Base-by-base conservation (phyloP, 2,113 vertebrate genomes). In the Leucopsar rothschildi region DNA sequence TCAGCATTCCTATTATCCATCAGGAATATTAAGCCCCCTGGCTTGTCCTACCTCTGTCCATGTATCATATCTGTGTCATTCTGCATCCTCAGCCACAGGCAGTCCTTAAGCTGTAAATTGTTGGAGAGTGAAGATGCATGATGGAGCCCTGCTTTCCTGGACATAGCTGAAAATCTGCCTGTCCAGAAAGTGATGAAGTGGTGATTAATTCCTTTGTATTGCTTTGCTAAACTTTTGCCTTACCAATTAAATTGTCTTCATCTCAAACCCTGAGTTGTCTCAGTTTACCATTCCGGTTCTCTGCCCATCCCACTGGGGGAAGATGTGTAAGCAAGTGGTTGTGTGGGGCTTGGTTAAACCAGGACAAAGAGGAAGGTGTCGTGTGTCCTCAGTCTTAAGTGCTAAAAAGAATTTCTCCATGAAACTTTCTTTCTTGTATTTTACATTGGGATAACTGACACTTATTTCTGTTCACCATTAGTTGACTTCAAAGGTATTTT, bases 401-500 rank as follows among this genome's bases (percentile, higher is more conserved):
- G 37, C 8, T 18, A 29, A 4, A 7, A 37, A 63, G 11, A 71
- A 71, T 52, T 71, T 71, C n/a, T 68, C 49, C n/a, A 61, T 40
- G 57, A 85, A 82, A 9, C 23, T 61, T 71, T 6, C 1, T 49
- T 85, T 45, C 44, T 40, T 56, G 11, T 16, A 15, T 56, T 87
- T 79, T 79, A n/a, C 33, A 15, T 9, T 37, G 45, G 12, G 24
- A 27, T 65, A 68, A 57, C 11, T n/a, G 53, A 37, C 79, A 72
- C 5, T 24, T 88, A 40, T 70, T 92, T 95, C 65, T 45, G 22
- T 86, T 95, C 60, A 88, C 37, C 60, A 71, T 85, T 93, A 93
- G 94, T 90, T 97, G 90, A 95, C 81, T 96, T 96, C 91, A 97
- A 94, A 96, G 45, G 52, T 82, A 88, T 96, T 95, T 97, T 95